These are phyloP conservation scores for Bombus sibiricus DNA, from an alignment of 1,140 invertebrate species.

Conservation along the genomic window DNA sequence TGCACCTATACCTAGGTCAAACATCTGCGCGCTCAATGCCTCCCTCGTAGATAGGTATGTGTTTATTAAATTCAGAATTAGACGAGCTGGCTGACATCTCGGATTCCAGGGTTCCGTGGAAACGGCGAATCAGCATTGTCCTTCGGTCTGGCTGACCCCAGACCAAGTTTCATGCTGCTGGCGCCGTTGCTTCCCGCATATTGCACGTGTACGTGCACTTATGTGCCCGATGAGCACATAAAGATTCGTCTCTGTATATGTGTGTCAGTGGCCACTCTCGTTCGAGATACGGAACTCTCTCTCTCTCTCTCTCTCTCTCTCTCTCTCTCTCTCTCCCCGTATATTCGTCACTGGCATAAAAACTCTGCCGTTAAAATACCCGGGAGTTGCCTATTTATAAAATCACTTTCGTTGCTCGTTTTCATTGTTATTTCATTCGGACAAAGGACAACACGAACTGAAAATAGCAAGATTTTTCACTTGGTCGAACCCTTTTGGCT, in stretches of 20 bases:
- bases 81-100: conserved; percentile 58
- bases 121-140: conserved; percentile 60
- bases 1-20: conserved; percentile 19
- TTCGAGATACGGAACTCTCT: not conserved
- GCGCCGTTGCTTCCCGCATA: conserved; percentile 24
- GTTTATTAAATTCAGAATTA: conserved; percentile 70
- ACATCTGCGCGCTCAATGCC: conserved; percentile 49
- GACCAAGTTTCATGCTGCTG: conserved; percentile 4
- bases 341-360: not conserved
- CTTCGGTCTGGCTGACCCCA: not conserved
- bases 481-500: not conserved
- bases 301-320: no score
- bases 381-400: not conserved
- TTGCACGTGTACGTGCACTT: conserved; percentile 54
- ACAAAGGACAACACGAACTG: not conserved
- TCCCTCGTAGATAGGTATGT: conserved; percentile 56
- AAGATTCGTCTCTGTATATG: conserved; percentile 16
- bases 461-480: not conserved
- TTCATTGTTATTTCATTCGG: not conserved
- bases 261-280: not conserved
- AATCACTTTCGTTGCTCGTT: not conserved
- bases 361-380: no score
- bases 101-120: conserved; percentile 58
- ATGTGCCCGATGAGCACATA: conserved; percentile 20
- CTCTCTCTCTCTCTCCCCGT: no score